A percentile compares a stretch with the other conserved stretches of the same genome.
Conservation (phyloP, 2,888 invertebrate genomes). For the Copidosoma aretas region DNA sequence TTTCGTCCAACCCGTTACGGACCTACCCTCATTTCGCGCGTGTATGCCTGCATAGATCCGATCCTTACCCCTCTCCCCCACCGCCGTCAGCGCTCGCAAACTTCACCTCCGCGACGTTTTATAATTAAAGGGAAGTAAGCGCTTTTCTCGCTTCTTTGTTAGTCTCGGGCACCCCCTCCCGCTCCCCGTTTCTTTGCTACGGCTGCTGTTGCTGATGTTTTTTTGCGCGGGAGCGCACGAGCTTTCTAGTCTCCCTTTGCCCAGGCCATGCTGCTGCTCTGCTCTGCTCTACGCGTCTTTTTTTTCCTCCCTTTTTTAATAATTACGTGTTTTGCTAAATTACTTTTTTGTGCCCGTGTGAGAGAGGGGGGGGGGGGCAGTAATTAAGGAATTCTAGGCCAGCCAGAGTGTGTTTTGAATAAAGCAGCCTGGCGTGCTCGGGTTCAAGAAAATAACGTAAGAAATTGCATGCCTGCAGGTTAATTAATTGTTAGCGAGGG, state of each 20-base stretch:
- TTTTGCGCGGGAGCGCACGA: neutral
- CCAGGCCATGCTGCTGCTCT: neutral
- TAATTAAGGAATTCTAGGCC: constrained; percentile 38
- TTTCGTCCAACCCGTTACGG: no score
- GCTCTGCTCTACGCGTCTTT: neutral
- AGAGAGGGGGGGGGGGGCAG: no score
- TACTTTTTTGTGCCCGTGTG: constrained; percentile 17
- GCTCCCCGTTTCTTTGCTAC: neutral
- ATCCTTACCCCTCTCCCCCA: constrained; percentile 36
- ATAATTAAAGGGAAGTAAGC: constrained; percentile 42
- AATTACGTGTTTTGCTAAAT: constrained; percentile 34
- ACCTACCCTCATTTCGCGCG: neutral
- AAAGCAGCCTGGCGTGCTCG: constrained; percentile 5
- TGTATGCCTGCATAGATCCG: constrained; percentile 5
- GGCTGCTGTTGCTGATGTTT: neutral
- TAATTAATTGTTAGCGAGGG: neutral
- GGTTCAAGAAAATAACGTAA: constrained; percentile 3
- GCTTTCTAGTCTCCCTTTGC: neutral
- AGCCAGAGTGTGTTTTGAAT: constrained; percentile 21
- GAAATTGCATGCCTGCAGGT: neutral
- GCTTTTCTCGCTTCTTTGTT: constrained; percentile 39
- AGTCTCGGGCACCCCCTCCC: constrained; percentile 7
- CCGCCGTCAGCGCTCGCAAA: constrained; percentile 25
- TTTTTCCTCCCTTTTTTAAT: constrained; percentile 25
- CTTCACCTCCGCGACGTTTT: constrained; percentile 38